Evolutionary conservation across 2,113 vertebrate species (phyloP).

Genomic region (Formicarius rufipectus): DNA sequence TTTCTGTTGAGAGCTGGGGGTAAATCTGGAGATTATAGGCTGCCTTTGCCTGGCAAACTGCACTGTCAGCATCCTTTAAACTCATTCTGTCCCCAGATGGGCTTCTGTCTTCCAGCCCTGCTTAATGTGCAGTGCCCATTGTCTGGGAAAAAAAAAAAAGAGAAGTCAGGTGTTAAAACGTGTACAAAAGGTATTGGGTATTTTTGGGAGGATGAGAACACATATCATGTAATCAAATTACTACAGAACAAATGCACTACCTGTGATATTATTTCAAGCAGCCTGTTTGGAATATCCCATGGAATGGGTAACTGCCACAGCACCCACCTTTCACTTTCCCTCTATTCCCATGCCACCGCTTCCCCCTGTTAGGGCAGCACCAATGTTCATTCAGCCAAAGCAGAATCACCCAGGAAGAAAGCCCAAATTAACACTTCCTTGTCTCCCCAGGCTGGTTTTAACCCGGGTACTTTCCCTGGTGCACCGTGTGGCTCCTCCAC

Average conservation of each 20-base stretch:
- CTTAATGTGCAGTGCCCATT: conserved; percentile 70
- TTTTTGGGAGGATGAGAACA: neutral
- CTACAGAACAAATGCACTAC: neutral
- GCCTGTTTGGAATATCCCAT: neutral
- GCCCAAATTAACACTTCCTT: neutral
- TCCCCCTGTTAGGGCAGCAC: neutral
- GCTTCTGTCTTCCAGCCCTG: conserved; percentile 80
- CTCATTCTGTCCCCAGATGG: conserved; percentile 83
- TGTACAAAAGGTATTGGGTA: neutral
- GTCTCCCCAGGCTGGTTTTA: neutral
- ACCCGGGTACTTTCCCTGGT: neutral
- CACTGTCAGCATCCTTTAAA: conserved; percentile 71
- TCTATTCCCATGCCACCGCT: neutral
- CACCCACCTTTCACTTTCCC: neutral
- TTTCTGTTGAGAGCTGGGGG: conserved; percentile 76
- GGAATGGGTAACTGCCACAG: neutral
- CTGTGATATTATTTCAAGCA: neutral
- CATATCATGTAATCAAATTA: neutral
- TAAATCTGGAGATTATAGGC: conserved; percentile 84
- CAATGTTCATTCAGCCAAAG: neutral
- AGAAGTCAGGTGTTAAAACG: neutral
- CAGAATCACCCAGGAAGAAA: neutral
- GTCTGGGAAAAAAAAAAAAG: conserved; percentile 61
- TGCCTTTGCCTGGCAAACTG: conserved; percentile 66
- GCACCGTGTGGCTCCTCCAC: neutral